Percentiles rank a stretch among this genome's conserved stretches.
Evolutionary conservation across 2,888 invertebrate species (phyloP).

Genomic region (Eubasilissa splendida): DNA sequence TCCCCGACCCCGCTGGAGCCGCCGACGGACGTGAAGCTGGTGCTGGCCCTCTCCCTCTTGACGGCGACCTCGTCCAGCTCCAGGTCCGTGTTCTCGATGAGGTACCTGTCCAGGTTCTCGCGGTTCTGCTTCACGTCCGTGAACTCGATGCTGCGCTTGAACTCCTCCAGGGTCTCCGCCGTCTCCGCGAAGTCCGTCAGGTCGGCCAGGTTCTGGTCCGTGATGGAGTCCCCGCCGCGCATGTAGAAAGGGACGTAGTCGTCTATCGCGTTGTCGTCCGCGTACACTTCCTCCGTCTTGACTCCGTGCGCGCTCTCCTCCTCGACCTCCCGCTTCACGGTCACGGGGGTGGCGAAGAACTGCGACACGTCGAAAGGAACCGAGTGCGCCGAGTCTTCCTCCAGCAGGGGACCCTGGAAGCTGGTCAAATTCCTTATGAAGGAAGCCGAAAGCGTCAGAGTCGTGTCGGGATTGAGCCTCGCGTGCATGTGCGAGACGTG

Average conservation of each 20-base stretch:
- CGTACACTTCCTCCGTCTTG: slow-evolving; percentile 63
- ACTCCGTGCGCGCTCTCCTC: slow-evolving; percentile 9
- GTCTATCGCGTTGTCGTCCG: slow-evolving; percentile 69
- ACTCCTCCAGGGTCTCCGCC: slow-evolving; percentile 65
- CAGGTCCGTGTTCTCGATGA: slow-evolving; percentile 68
- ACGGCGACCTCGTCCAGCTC: slow-evolving; percentile 64
- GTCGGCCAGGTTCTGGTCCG: slow-evolving; percentile 75
- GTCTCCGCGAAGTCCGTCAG: slow-evolving; percentile 72
- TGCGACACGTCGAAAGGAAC: slow-evolving; percentile 69
- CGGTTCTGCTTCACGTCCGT: slow-evolving; percentile 68
- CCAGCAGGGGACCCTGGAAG: slow-evolving; percentile 61
- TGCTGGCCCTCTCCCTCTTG: slow-evolving; percentile 71
- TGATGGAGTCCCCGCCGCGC: slow-evolving; percentile 65
- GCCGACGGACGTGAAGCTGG: slow-evolving; percentile 69
- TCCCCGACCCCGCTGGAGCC: slow-evolving; percentile 70
- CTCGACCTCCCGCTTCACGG: neutral
- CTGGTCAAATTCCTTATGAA: slow-evolving; percentile 66
- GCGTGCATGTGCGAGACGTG: slow-evolving; percentile 60
- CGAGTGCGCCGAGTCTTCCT: slow-evolving; percentile 60
- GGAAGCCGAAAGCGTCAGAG: slow-evolving; percentile 66
- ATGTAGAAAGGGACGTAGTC: slow-evolving; percentile 68
- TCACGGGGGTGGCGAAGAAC: slow-evolving; percentile 65
- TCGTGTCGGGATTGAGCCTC: slow-evolving; percentile 61
- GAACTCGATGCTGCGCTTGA: slow-evolving; percentile 67
- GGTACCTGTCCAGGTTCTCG: slow-evolving; percentile 66